A percentile compares a stretch with the other conserved stretches of the same genome.
These are phyloP conservation scores for Cynocephalus volans DNA, from an alignment of 2,113 vertebrate genomes.

Conservation along the genomic window DNA sequence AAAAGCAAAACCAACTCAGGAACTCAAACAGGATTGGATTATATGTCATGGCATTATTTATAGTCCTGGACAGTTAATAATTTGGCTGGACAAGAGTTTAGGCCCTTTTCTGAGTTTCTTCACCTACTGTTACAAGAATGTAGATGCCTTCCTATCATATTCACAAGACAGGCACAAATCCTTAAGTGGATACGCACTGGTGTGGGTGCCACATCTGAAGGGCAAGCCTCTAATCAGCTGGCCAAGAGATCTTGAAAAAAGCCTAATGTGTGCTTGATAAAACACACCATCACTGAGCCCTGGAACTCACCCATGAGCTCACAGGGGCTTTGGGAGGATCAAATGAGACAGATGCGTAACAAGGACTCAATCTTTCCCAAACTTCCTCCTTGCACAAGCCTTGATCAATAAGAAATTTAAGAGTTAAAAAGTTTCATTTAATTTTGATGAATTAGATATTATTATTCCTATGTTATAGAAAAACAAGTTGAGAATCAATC, in stretches of 20 bases:
- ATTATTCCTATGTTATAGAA: not conserved
- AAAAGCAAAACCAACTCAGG: not conserved
- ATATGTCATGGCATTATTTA: not conserved
- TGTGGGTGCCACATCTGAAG: not conserved
- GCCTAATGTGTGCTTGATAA: not conserved
- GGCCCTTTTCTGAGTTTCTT: not conserved
- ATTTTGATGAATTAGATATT: not conserved
- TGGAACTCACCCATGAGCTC: not conserved
- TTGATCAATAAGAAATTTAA: slow-evolving; percentile 2
- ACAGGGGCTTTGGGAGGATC: not conserved
- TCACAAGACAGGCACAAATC: not conserved
- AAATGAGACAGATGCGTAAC: not conserved
- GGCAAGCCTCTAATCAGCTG: not conserved
- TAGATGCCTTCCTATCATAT: not conserved
- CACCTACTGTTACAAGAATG: not conserved
- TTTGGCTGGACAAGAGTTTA: not conserved
- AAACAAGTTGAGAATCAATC: not conserved
- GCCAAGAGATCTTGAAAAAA: not conserved
- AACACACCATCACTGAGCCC: not conserved
- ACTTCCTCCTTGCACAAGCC: not conserved
- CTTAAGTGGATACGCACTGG: not conserved
- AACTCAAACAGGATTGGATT: not conserved
- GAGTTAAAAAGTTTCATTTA: not conserved
- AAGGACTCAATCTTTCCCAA: not conserved
- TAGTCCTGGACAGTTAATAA: not conserved